These are phyloP conservation scores for Ctenoplectra terminalis DNA, from an alignment of 1,140 invertebrate genomes.

Conservation along the genomic window DNA sequence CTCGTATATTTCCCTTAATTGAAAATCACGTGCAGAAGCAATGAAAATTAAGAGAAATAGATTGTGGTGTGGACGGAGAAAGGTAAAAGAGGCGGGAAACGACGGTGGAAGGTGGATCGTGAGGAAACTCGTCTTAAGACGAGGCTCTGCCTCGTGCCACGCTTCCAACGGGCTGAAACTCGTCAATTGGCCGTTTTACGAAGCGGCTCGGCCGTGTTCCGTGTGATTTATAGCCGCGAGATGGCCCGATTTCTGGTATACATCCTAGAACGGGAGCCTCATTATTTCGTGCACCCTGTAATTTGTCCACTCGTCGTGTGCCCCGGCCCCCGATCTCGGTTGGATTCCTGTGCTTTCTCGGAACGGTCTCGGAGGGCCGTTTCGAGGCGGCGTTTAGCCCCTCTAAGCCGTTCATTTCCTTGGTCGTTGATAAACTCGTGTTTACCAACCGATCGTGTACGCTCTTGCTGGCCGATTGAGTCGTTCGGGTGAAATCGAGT, in stretches of 20 bases:
- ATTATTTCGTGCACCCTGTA: constrained; percentile 81
- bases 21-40: background rate
- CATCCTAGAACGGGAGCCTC: constrained; percentile 79
- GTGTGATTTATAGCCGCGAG: constrained; percentile 79
- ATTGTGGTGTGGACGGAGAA: background rate
- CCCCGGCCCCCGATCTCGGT: constrained; percentile 54
- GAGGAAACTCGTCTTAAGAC: background rate
- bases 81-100: background rate
- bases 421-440: constrained; percentile 40
- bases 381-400: constrained; percentile 9
- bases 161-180: constrained; percentile 62
- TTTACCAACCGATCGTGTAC: constrained; percentile 37
- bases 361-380: constrained; percentile 39
- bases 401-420: constrained; percentile 27
- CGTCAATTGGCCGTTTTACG: constrained; percentile 72
- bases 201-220: constrained; percentile 61
- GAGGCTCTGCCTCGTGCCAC: constrained; percentile 48
- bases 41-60: background rate
- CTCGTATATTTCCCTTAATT: too few species aligned
- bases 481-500: constrained; percentile 45
- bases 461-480: constrained; percentile 51
- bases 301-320: constrained; percentile 82
- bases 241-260: constrained; percentile 77
- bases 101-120: too few species aligned
- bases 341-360: constrained; percentile 63